Percentiles rank a stretch among this genome's conserved stretches.
These are phyloP conservation scores for Kuschelorhynchus macadamiae DNA, from an alignment of 2,888 invertebrate species.

Conservation along the genomic window DNA sequence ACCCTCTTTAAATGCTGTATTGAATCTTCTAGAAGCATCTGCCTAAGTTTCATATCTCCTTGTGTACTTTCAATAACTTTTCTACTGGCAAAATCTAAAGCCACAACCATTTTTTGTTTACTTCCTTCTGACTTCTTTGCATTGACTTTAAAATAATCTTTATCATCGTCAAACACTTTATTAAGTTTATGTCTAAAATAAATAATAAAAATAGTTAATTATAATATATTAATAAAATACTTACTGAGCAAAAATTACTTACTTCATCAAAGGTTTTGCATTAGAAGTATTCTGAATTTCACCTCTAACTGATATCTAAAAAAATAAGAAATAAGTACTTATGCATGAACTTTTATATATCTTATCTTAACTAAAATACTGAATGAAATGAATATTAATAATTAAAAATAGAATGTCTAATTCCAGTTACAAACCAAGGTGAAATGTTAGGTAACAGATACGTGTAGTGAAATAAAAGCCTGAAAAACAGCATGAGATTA, in stretches of 20 bases:
- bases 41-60: constrained; percentile 59
- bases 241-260: constrained; percentile 31
- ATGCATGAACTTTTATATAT: too few relatives aligned
- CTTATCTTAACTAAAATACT: too few relatives aligned
- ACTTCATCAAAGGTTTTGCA: constrained; percentile 56
- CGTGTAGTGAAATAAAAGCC: too few relatives aligned
- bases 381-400: too few relatives aligned
- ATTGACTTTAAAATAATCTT: constrained; percentile 90
- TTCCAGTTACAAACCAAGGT: too few relatives aligned
- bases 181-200: constrained; percentile 69
- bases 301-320: constrained; percentile 57
- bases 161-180: constrained; percentile 92
- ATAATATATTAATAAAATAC: constrained; percentile 10
- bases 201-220: too few relatives aligned
- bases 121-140: constrained; percentile 76
- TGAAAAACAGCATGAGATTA: too few relatives aligned
- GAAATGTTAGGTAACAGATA: too few relatives aligned
- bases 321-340: too few relatives aligned
- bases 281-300: constrained; percentile 50
- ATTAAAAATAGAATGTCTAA: too few relatives aligned
- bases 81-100: constrained; percentile 66
- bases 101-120: constrained; percentile 64
- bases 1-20: constrained; percentile 61
- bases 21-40: constrained; percentile 59
- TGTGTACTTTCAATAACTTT: constrained; percentile 61